Conservation (phyloP, 2,888 invertebrate species). For the Matsumyia berberina region DNA sequence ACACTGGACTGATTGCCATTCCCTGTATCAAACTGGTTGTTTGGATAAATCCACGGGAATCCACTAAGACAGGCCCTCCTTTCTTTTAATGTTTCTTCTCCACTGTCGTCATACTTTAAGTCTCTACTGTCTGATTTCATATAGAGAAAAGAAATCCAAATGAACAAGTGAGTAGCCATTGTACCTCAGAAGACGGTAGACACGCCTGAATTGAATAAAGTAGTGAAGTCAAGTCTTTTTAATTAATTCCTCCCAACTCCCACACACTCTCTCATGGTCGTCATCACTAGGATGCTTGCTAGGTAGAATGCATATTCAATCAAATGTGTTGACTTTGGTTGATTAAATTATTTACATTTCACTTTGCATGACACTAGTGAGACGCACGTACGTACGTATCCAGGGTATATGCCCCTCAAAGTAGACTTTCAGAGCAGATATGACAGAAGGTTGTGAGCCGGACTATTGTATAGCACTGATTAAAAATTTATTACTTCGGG, state of each 20-base stretch:
- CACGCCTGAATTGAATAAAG: constrained; percentile 28
- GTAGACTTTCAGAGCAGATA: not conserved
- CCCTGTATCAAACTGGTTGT: too few species aligned
- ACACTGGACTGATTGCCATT: too few species aligned
- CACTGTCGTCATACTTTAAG: not conserved
- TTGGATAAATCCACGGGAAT: too few species aligned
- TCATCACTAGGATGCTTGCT: too few species aligned
- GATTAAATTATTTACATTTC: constrained; percentile 65
- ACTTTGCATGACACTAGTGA: constrained; percentile 10
- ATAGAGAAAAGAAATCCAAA: constrained; percentile 4
- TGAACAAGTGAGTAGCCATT: constrained; percentile 2
- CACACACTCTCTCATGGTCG: not conserved
- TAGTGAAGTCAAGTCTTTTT: constrained; percentile 21
- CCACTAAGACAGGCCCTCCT: too few species aligned
- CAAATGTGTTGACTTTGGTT: constrained; percentile 67
- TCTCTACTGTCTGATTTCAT: constrained; percentile 3
- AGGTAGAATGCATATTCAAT: constrained; percentile 58
- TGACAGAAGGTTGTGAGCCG: not conserved
- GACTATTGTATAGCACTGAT: not conserved
- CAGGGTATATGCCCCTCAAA: not conserved
- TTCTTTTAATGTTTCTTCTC: too few species aligned
- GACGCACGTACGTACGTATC: not conserved
- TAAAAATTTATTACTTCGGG: constrained; percentile 6
- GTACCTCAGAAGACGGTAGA: not conserved
- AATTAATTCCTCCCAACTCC: constrained; percentile 29